Evolutionary conservation across 2,113 vertebrate genomes (phyloP).

Genomic region (Todiramphus chloris): DNA sequence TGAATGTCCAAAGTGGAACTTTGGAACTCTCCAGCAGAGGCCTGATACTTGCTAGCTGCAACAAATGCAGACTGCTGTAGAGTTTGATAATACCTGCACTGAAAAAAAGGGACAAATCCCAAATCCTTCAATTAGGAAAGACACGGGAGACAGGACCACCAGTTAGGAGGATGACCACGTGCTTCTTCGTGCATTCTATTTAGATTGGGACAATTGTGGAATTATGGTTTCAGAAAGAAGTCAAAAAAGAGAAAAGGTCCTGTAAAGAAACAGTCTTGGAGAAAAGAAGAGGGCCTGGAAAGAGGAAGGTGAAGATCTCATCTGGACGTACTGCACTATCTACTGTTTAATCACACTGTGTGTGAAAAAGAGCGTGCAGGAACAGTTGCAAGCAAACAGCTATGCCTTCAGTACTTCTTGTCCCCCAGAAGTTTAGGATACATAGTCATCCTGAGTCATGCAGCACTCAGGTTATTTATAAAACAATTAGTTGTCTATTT

Average conservation of each 20-base stretch:
- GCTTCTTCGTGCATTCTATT: not conserved
- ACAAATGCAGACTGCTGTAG: not conserved
- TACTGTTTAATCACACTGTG: not conserved
- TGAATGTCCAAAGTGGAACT: not conserved
- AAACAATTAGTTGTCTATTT: not conserved
- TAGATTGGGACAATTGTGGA: not conserved
- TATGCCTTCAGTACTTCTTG: not conserved
- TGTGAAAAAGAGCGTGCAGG: not conserved
- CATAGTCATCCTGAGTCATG: not conserved
- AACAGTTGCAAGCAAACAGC: not conserved
- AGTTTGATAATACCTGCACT: not conserved
- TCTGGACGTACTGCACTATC: not conserved
- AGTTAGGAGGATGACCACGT: not conserved
- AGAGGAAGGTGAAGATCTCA: not conserved
- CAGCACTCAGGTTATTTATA: not conserved
- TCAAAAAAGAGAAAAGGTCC: too few species aligned
- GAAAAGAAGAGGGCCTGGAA: not conserved
- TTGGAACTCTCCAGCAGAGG: not conserved
- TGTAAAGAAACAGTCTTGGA: not conserved
- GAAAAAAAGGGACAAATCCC: not conserved
- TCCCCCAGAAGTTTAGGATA: fast-evolving
- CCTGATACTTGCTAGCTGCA: not conserved
- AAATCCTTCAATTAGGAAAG: not conserved
- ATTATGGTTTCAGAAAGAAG: not conserved
- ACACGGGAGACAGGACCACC: not conserved